Evolutionary conservation across 2,888 invertebrate species (phyloP).

Genomic region (Drosophila atripex): DNA sequence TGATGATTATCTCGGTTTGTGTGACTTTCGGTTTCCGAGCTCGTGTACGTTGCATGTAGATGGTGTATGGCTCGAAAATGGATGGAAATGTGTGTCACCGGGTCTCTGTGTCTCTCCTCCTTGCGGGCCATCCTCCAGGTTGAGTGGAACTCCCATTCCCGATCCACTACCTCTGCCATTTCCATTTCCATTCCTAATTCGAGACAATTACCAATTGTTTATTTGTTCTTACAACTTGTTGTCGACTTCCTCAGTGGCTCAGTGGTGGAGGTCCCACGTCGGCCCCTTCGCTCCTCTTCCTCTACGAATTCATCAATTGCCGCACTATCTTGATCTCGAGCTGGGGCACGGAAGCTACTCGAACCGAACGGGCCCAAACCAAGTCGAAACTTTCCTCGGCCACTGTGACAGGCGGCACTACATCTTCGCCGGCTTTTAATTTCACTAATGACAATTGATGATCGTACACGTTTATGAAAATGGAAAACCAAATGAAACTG

Average conservation of each 20-base stretch:
- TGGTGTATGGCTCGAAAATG: slow-evolving; percentile 37
- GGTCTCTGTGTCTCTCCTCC: slow-evolving; percentile 52
- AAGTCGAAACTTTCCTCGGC: slow-evolving; percentile 54
- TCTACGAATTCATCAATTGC: slow-evolving; percentile 75
- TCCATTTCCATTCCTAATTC: slow-evolving; percentile 39
- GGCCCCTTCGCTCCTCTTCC: slow-evolving; percentile 26
- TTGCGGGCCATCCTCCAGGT: slow-evolving; percentile 19
- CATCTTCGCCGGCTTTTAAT: slow-evolving; percentile 50
- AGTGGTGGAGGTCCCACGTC: slow-evolving; percentile 8
- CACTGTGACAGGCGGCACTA: slow-evolving; percentile 43
- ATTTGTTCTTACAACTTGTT: slow-evolving; percentile 62
- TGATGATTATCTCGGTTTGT: slow-evolving; percentile 41
- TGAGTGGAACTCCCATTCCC: slow-evolving; percentile 7
- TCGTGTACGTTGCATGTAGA: slow-evolving; percentile 26
- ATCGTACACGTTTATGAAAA: slow-evolving; percentile 71
- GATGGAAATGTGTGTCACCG: slow-evolving; percentile 63
- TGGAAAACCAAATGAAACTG: slow-evolving; percentile 59
- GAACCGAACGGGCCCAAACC: slow-evolving; percentile 12
- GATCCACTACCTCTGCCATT: slow-evolving; percentile 13
- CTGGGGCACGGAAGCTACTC: slow-evolving; percentile 24
- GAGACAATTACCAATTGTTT: slow-evolving; percentile 77
- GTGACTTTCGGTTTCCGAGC: slow-evolving; percentile 67
- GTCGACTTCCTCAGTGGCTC: slow-evolving; percentile 33
- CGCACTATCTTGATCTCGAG: slow-evolving; percentile 74
- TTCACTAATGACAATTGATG: slow-evolving; percentile 71